Evolutionary conservation across 2,888 invertebrate species (phyloP), one percentile per base, ranked within the genome.

Genomic region (Ariolimax columbianus): DNA sequence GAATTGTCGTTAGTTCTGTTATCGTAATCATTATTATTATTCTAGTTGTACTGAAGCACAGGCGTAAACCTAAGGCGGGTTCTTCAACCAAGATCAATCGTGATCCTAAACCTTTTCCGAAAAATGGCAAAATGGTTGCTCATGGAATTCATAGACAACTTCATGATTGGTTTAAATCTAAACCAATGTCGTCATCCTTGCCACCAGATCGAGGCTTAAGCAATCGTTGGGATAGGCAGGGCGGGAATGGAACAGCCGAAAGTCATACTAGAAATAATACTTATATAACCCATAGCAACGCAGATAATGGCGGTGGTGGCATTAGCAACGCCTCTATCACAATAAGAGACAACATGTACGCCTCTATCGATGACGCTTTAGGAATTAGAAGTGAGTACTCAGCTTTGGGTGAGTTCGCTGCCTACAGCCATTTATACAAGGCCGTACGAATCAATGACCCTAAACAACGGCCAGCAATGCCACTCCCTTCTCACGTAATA

Each of bases 391-490:
- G n/a, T 43, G 43, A 43, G 43, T 73, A 73, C 43, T 2, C 43
- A 11, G 4, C 73, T 3, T 19, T 73, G 73, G 73, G 43, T 30
- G 73, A 73, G 7, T 26, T 30, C 40, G 43, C 43, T 6, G 43
- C 40, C 19, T 73, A 73, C 40, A 43, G 23, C n/a, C 73, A 73
- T 43, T 2, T 36, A 26, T 73, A 73, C n/a, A 73, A 43, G 11
- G 40, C 73, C 23, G 6, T 73, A 2, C 3, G 11, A n/a, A 26
- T 40, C 11, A 19, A 14, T n/a, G 73, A 73, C 23, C 73, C 73
- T 19, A 73, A 73, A 43, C 73, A 17, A 6, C 40, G 73, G 9
- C 73, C 73, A 11, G 33, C 73, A 11, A 73, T 73, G 73, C 73
- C 73, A 40, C 73, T 73, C 11, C 73, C 73, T 30, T n/a, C n/a